Base-by-base conservation (phyloP, 2,888 invertebrate species). In the Agriopis leucophaearia region DNA sequence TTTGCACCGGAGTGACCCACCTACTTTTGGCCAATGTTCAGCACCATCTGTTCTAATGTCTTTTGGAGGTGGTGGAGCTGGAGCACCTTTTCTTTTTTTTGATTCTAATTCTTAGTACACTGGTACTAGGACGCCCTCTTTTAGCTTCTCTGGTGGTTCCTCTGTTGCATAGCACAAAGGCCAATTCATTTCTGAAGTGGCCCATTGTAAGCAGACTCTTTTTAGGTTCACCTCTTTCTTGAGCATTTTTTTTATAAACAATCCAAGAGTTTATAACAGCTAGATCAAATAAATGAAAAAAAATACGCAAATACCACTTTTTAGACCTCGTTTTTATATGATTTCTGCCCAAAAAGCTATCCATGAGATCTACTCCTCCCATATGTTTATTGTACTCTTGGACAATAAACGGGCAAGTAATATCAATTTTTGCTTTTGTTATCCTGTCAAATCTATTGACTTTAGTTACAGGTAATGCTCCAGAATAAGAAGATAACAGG, bases 1-100 rank as follows among this genome's bases (percentile, higher is more conserved):
- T 82, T 84, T 82, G 79, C 82, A 81, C 77, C 78, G 75, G 74
- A 81, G 81, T 78, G 79, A 79, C 76, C 79, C 78, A 80, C 81
- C 81, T 74, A 82, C 80, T 82, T 65, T 79, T 82, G 81, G 81
- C 82, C 82, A 84, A 81, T 84, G 81, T 74, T 82, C 81, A 81
- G 76, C 13, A 78, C 79, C 82, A 83, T 83, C 83, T 77, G 72
- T 82, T 66, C 81, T 82, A 80, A 84, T 76, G 77, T 83, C 81
- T 81, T 83, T 83, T 73, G 79, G 81, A 76, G 84, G 81, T 77
- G 78, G 79, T 52, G 77, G 80, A 70, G 79, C 80, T 77, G 80
- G 78, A 79, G 80, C 79, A 81, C 78, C 80, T 76, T 78, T 81
- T 77, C 71, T 74, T 80, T 80, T 80, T 84, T 84, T 80, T 55